Percentiles rank a stretch among this genome's conserved stretches.
Evolutionary conservation across 64 coral and sea anemone genomes (phyloP).

Genomic region (Stylophora pistillata): DNA sequence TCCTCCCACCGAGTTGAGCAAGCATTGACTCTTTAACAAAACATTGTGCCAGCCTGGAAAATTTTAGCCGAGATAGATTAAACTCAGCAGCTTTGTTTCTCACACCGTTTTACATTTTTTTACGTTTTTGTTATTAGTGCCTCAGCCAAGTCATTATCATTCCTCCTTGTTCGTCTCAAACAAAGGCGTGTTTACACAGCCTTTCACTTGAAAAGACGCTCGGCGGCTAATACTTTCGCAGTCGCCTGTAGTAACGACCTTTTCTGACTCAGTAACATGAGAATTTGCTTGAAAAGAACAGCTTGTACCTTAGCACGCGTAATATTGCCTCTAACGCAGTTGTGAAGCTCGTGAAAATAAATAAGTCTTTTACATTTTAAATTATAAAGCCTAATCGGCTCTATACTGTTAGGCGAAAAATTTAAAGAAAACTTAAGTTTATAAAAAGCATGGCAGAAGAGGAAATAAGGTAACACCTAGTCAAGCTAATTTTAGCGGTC

Average conservation of each 20-base stretch:
- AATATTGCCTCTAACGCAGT: not conserved
- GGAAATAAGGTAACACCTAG: not conserved
- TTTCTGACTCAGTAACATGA: conserved; percentile 30
- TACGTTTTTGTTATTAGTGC: conserved; percentile 2
- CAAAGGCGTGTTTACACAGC: conserved; percentile 42
- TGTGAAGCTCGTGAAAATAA: not conserved
- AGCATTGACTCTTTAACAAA: not conserved
- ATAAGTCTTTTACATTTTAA: not conserved
- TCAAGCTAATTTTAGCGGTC: not conserved
- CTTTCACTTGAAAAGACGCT: conserved; percentile 28
- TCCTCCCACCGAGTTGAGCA: not conserved
- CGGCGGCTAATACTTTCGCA: conserved; percentile 9
- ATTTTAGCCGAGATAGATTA: not conserved
- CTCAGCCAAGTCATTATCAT: conserved; percentile 19
- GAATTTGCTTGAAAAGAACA: conserved; percentile 25
- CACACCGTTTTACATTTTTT: conserved; percentile 30
- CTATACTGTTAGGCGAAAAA: not conserved
- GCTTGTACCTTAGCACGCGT: conserved; percentile 19
- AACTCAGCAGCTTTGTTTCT: conserved; percentile 29
- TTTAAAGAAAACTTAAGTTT: not conserved
- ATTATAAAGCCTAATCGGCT: not conserved
- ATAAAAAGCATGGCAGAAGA: not conserved
- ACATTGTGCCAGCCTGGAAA: not conserved
- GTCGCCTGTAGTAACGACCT: conserved; percentile 16
- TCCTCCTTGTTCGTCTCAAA: conserved; percentile 3